Conservation (phyloP, 2,888 invertebrate species). For the Himalopsyche japonica region DNA sequence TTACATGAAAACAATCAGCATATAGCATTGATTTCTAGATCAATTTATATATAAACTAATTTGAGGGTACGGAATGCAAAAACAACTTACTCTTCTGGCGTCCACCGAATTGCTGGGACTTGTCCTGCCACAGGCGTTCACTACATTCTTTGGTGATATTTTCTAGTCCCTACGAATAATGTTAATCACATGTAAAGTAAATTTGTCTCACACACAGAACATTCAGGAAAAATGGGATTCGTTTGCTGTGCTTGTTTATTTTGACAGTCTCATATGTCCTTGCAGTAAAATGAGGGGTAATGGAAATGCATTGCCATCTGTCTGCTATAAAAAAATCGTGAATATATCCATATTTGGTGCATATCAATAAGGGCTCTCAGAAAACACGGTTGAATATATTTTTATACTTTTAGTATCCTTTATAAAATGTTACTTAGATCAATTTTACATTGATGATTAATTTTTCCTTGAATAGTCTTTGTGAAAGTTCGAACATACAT, state of each 20-base stretch:
- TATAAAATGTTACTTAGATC: too few species aligned
- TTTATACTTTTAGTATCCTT: too few species aligned
- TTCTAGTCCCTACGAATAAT: conserved; percentile 78
- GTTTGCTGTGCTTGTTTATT: background rate
- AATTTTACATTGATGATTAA: too few species aligned
- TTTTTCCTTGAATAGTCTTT: too few species aligned
- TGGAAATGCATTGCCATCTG: background rate
- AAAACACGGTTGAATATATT: background rate
- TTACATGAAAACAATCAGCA: background rate
- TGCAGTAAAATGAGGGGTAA: background rate
- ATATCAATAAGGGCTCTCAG: background rate
- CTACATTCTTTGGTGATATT: conserved; percentile 78
- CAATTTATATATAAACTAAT: background rate
- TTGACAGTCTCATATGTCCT: conserved; percentile 21
- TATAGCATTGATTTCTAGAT: background rate
- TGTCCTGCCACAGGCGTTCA: conserved; percentile 89
- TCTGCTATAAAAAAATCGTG: background rate
- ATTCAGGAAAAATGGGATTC: conserved; percentile 10
- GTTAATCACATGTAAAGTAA: conserved; percentile 38
- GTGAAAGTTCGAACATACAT: too few species aligned
- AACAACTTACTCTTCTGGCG: conserved; percentile 83
- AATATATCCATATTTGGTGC: background rate
- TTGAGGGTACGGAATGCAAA: background rate
- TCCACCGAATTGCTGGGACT: conserved; percentile 83
- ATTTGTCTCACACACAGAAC: conserved; percentile 17